Evolutionary conservation across 2,888 invertebrate species (phyloP).

Genomic region (Fragum sueziense): DNA sequence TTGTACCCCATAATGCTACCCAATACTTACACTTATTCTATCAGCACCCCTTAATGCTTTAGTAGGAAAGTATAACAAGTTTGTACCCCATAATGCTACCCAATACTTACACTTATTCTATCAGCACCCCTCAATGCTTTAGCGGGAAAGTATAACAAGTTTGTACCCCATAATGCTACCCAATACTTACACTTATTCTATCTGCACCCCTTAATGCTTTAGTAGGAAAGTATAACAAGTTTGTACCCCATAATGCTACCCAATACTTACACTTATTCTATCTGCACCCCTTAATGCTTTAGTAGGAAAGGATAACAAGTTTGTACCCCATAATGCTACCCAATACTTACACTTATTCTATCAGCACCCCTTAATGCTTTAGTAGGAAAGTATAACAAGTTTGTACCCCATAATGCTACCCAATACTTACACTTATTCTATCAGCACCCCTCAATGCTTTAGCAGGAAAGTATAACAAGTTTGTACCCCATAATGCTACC

Average conservation of each 20-base stretch:
- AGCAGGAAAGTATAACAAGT: slow-evolving; percentile 93
- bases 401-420: slow-evolving; percentile 85
- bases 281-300: slow-evolving; percentile 91
- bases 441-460: slow-evolving; percentile 91
- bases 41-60: slow-evolving; percentile 91
- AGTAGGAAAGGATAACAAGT: slow-evolving; percentile 93
- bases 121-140: slow-evolving; percentile 91
- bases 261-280: slow-evolving; percentile 82
- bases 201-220: slow-evolving; percentile 91
- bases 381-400: slow-evolving; percentile 93
- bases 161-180: slow-evolving; percentile 85
- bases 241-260: slow-evolving; percentile 85
- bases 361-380: slow-evolving; percentile 91
- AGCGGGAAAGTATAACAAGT: slow-evolving; percentile 93
- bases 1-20: slow-evolving; percentile 85
- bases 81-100: slow-evolving; percentile 85
- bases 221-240: slow-evolving; percentile 93
- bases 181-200: slow-evolving; percentile 82
- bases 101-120: slow-evolving; percentile 82
- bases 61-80: slow-evolving; percentile 93
- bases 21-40: slow-evolving; percentile 82
- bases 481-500: slow-evolving; percentile 85
- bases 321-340: slow-evolving; percentile 85
- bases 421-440: slow-evolving; percentile 82
- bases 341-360: slow-evolving; percentile 82